phyloP scores from a whole-genome alignment of 2,888 invertebrate species.

The Patella pellucida region DNA sequence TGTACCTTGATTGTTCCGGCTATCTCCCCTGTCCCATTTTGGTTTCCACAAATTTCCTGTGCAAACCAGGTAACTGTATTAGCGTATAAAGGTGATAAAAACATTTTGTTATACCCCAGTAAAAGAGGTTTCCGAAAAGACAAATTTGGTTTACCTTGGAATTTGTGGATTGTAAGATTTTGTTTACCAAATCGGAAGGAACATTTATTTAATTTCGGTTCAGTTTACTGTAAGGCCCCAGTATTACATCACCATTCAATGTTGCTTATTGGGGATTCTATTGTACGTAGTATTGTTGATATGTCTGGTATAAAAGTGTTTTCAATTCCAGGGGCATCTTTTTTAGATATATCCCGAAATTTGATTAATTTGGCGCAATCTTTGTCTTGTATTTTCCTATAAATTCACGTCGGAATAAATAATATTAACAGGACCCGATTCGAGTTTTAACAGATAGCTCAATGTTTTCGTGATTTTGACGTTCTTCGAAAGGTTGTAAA shows the following conservation, averaged over 20 bases:
- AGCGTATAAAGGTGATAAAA: not conserved
- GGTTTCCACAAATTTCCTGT: not conserved
- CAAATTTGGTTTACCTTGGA: not conserved
- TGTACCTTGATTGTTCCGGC: not conserved
- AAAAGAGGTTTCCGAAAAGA: not conserved
- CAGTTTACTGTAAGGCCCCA: too few species aligned
- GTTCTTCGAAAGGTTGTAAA: not conserved
- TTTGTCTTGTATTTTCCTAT: not conserved
- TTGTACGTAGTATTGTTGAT: not conserved
- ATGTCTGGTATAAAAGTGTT: not conserved
- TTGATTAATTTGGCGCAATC: not conserved
- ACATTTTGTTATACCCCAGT: not conserved
- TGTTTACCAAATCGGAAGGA: too few species aligned
- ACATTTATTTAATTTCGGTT: too few species aligned
- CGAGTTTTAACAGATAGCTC: not conserved
- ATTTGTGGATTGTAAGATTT: not conserved
- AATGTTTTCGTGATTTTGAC: too few species aligned
- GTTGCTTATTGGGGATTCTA: not conserved
- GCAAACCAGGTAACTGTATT: not conserved
- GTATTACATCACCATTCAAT: not conserved
- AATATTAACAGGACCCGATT: not conserved
- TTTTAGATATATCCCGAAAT: not conserved
- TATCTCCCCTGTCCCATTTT: not conserved
- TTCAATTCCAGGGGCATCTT: not conserved
- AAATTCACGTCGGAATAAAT: not conserved